Base-by-base conservation (phyloP, 2,888 invertebrate genomes). In the Andrena bicolor region DNA sequence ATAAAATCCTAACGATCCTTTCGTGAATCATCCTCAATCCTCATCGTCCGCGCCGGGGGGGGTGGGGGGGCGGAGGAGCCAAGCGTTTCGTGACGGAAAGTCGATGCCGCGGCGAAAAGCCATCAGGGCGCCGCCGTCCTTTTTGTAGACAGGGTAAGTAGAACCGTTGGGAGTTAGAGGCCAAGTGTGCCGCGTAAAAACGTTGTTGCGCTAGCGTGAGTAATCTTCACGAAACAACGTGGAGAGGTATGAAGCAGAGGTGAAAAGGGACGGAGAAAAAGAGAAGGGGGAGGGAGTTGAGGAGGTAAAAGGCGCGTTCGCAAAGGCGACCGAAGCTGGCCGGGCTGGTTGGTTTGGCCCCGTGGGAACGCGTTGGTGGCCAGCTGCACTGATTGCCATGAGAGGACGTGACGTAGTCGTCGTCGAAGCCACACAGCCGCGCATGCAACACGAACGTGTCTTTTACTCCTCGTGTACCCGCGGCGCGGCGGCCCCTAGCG, bases 341-440 rank as follows among this genome's bases (percentile, higher is more conserved):
- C 74, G 80, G 90, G 83, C 85, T 82, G 88, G 90, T 90, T 86
- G 89, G 88, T 91, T 90, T 90, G 92, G 92, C 92, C 91, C 91
- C 93, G 93, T 93, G 93, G 92, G 93, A 93, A 93, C 92, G 93
- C 92, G 93, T 93, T 92, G 93, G 93, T 92, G 92, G 92, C 92
- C 93, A 93, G 93, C 93, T 93, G 93, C 93, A 92, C 91, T 92
- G 92, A 92, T 92, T 91, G 92, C 92, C 90, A 88, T 85, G 91
- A 90, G 91, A 90, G 91, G 91, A 91, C 92, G 91, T 91, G 89
- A 90, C 89, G 90, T 92, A 89, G 90, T 82, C 82, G 87, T 88
- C 86, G 89, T 82, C 85, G 88, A 77, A 83, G 76, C 73, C 76
- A 83, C 81, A 74, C 82, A 80, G 73, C 58, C 72, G 80, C 58